These are phyloP conservation scores for Drosophila micromelanica DNA, from an alignment of 1,140 invertebrate genomes.

Conservation along the genomic window DNA sequence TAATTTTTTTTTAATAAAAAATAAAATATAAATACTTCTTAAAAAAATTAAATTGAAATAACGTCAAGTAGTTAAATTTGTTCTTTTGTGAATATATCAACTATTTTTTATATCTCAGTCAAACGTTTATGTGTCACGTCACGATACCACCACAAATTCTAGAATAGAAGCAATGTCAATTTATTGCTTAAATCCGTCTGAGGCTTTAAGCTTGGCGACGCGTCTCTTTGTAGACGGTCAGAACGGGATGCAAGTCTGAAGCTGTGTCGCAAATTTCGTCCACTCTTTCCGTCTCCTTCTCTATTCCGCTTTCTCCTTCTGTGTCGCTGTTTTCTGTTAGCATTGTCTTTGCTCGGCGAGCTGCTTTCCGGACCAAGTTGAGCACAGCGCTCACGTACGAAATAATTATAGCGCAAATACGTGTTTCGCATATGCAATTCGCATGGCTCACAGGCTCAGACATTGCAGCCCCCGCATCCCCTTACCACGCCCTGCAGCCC, in stretches of 20 bases:
- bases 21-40: too few species aligned
- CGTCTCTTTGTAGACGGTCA: conserved; percentile 13
- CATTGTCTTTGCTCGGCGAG: conserved; percentile 39
- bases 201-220: conserved; percentile 19
- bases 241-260: conserved; percentile 8
- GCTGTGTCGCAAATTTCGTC: conserved; percentile 3
- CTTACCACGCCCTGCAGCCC: not conserved
- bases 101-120: too few species aligned
- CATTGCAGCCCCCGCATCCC: not conserved
- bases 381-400: conserved; percentile 70
- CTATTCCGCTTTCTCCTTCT: conserved; percentile 21
- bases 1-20: too few species aligned
- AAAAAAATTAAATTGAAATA: too few species aligned
- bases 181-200: conserved; percentile 28
- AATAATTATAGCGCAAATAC: conserved; percentile 82
- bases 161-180: conserved; percentile 13
- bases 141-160: conserved; percentile 1
- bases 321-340: conserved; percentile 19
- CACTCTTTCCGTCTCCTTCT: not conserved
- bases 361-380: conserved; percentile 39
- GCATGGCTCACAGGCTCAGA: conserved; percentile 29
- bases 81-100: too few species aligned
- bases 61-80: too few species aligned
- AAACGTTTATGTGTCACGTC: not conserved
- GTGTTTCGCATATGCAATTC: conserved; percentile 66